Base-by-base conservation (phyloP, 1,140 invertebrate genomes). In the Tetragonula clypearis region DNA sequence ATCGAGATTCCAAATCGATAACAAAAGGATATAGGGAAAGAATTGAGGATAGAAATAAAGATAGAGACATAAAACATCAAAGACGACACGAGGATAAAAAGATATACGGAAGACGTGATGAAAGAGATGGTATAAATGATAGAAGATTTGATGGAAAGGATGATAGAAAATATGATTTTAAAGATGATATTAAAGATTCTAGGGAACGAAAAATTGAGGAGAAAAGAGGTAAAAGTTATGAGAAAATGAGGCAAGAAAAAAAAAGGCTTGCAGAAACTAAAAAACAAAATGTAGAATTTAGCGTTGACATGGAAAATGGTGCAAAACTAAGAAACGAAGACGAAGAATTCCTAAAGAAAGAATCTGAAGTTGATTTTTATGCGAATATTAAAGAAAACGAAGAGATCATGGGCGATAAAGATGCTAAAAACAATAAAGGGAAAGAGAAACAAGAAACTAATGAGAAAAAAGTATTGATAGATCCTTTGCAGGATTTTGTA, bases 21-120 rank as follows among this genome's bases (percentile, higher is more conserved):
- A 85, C 79, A 53, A 95, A 95, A 83, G 81, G 88, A n/a, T 94
- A 92, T 15, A 93, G 93, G 86, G 93, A 94, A 35, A 95, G 95
- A 87, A 26, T 90, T 30, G 92, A 93, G 19, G 94, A 96, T 92
- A 93, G 90, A 87, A 86, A 92, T 71, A 86, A 93, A 83, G 89
- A 96, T 14, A 95, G 94, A 88, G 93, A 94, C 12, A 87, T 87
- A 17, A 95, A 94, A 71, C 88, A 94, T 84, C 94, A 93, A 88
- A 95, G 95, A 82, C 95, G 96, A 65, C 91, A 95, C 14, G 88
- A 94, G 15, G 95, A 95, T 17, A 95, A 94, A 80, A 95, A 94
- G 79, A 75, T 91, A 56, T 92, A 92, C 65, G 91, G 72, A 21
- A 93, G 92, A 86, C 91, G 87, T 66, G 92, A 94, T 11, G 92